phyloP scores from a whole-genome alignment of 2,888 invertebrate genomes.

The Drosophila neonasuta region DNA sequence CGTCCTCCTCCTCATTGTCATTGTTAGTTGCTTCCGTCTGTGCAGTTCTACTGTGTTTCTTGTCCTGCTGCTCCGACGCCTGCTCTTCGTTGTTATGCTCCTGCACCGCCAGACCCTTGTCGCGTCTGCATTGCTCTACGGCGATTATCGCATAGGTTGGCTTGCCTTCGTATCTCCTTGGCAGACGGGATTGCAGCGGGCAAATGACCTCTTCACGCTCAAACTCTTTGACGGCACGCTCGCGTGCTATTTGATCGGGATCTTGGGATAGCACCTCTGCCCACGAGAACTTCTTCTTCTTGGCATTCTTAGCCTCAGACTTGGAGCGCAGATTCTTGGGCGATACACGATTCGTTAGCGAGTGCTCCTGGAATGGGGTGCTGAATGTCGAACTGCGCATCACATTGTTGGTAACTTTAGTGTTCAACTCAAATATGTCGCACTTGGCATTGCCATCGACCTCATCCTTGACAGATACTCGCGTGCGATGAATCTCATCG shows the following conservation, averaged over 20 bases:
- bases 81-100: slow-evolving; percentile 47
- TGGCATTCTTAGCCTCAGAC: slow-evolving; percentile 76
- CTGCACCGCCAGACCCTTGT: slow-evolving; percentile 73
- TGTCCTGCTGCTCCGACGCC: background rate
- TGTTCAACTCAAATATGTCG: slow-evolving; percentile 83
- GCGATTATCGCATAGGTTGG: slow-evolving; percentile 82
- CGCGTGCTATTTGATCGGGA: slow-evolving; percentile 82
- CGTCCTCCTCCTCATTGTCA: slow-evolving; percentile 39
- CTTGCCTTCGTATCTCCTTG: slow-evolving; percentile 79
- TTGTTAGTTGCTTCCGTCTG: slow-evolving; percentile 24
- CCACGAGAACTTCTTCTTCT: slow-evolving; percentile 82
- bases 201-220: slow-evolving; percentile 80
- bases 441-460: slow-evolving; percentile 71
- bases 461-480: slow-evolving; percentile 78
- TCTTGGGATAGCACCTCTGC: slow-evolving; percentile 82
- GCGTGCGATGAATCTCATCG: slow-evolving; percentile 77
- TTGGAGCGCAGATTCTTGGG: slow-evolving; percentile 86
- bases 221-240: slow-evolving; percentile 82
- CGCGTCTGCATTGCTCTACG: slow-evolving; percentile 78
- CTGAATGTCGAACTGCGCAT: slow-evolving; percentile 75
- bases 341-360: slow-evolving; percentile 82
- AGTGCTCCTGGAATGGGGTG: slow-evolving; percentile 81
- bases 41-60: slow-evolving; percentile 2
- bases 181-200: slow-evolving; percentile 69
- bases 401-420: slow-evolving; percentile 79